Conservation (phyloP, 64 coral and sea anemone species). For the Montipora efflorescens region DNA sequence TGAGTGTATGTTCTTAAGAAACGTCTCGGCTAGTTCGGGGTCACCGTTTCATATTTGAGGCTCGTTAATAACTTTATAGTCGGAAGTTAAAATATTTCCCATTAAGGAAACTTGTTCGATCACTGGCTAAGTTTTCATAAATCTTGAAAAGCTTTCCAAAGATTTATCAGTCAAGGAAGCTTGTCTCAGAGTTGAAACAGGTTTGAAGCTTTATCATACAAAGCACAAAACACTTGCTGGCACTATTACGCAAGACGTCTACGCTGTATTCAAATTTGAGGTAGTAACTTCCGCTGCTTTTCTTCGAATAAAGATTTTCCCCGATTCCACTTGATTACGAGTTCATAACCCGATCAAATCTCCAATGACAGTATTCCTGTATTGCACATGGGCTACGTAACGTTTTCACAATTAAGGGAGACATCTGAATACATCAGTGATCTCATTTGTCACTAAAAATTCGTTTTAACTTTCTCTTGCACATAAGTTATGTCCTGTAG, state of each 20-base stretch:
- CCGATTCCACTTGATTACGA: neutral
- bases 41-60: neutral
- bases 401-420: neutral
- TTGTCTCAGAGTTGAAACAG: no score
- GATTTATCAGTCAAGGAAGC: no score
- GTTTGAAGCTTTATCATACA: no score
- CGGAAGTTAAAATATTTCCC: neutral
- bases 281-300: neutral
- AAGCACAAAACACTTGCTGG: neutral
- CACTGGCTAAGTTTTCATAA: neutral
- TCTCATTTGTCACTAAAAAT: neutral
- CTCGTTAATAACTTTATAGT: neutral
- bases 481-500: neutral
- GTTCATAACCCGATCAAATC: neutral
- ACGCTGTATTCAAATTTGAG: neutral
- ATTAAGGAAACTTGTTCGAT: neutral
- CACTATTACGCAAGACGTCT: slow-evolving; percentile 7
- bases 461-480: neutral
- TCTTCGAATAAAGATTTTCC: neutral
- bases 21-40: neutral
- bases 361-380: neutral
- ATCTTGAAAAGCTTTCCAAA: neutral
- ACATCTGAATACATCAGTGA: neutral
- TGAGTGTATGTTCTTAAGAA: neutral
- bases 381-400: neutral